Evolutionary conservation across 2,113 vertebrate species (phyloP).

Genomic region (Hydrolagus affinis): DNA sequence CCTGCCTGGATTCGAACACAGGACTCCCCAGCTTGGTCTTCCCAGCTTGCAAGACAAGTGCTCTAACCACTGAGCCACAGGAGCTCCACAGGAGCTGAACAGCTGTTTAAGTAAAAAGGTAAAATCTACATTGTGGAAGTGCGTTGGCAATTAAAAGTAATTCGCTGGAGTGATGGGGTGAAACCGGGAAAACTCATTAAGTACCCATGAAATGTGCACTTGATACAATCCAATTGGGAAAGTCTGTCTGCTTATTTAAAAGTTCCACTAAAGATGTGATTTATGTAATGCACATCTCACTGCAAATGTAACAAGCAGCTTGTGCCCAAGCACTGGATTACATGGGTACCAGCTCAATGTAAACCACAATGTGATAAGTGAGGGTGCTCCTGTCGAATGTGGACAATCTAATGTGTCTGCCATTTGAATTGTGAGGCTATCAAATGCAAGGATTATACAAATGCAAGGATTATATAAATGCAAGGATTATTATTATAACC

Average conservation of each 20-base stretch:
- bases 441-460: too few relatives aligned
- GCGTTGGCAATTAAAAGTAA: neutral
- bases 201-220: neutral
- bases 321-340: slow-evolving; percentile 9
- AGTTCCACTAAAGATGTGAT: neutral
- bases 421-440: neutral
- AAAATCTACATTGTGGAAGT: neutral
- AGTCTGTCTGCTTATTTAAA: neutral
- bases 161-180: neutral
- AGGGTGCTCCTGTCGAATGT: slow-evolving; percentile 15
- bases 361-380: neutral
- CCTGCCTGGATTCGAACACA: too few relatives aligned
- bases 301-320: slow-evolving; percentile 15
- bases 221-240: too few relatives aligned
- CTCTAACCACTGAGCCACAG: too few relatives aligned
- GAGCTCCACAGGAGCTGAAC: too few relatives aligned
- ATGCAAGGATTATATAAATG: neutral
- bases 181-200: neutral
- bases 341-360: neutral
- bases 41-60: too few relatives aligned
- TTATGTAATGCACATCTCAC: neutral
- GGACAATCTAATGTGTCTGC: neutral
- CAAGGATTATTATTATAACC: neutral
- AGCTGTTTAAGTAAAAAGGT: neutral
- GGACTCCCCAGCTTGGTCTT: too few relatives aligned